These are phyloP conservation scores for Bothrops alternatus DNA, from an alignment of 2,797 vertebrate genomes.

Conservation along the genomic window DNA sequence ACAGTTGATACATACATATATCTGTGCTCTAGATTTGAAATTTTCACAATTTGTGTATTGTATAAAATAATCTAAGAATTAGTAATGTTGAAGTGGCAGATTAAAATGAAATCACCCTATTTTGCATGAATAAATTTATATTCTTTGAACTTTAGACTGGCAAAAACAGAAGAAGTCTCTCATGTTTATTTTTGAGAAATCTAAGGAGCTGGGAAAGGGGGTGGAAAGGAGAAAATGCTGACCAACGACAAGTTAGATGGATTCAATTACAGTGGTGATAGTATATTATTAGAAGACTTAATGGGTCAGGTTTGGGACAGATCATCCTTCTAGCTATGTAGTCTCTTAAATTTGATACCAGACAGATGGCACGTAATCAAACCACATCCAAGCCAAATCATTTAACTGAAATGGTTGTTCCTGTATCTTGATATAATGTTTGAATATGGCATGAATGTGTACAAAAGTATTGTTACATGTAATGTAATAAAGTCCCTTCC, in stretches of 20 bases:
- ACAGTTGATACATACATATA: constrained; percentile 19
- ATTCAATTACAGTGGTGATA: neutral
- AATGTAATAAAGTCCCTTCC: neutral
- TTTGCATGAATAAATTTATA: neutral
- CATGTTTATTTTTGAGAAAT: neutral
- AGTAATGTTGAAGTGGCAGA: neutral
- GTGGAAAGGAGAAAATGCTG: neutral
- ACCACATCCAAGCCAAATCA: neutral
- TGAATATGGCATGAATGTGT: neutral
- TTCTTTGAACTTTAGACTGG: neutral
- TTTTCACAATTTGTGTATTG: neutral
- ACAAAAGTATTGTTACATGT: neutral
- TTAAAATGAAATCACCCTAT: neutral
- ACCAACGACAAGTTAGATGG: neutral
- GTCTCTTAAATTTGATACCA: neutral
- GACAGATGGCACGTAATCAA: neutral
- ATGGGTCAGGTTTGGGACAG: neutral
- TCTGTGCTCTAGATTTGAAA: neutral
- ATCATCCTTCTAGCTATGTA: neutral
- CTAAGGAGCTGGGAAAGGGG: neutral
- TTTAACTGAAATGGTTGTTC: neutral
- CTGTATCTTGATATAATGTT: neutral
- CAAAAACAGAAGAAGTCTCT: neutral
- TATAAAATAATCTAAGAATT: neutral
- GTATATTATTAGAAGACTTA: neutral